These are phyloP conservation scores for Ceratoteleas bidentatus DNA, from an alignment of 1,140 invertebrate genomes.

Conservation along the genomic window DNA sequence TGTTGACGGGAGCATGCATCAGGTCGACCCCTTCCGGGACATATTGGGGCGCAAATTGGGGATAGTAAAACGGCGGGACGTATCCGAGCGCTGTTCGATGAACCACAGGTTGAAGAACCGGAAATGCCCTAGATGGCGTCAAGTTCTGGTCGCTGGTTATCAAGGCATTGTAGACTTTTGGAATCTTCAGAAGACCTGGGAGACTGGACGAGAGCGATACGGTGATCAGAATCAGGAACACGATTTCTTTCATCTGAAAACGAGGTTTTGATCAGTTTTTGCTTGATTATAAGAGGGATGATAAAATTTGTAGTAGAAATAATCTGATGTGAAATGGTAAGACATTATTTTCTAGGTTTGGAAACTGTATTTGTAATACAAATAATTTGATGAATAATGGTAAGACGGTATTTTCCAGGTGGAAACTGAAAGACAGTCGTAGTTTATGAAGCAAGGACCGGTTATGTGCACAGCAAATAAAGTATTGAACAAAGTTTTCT, in stretches of 20 bases:
- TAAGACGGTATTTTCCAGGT: too few relatives aligned
- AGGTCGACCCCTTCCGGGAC: slow-evolving; percentile 58
- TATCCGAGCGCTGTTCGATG: slow-evolving; percentile 83
- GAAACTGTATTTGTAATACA: background rate
- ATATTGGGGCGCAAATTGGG: slow-evolving; percentile 69
- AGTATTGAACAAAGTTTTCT: too few relatives aligned
- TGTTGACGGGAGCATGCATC: slow-evolving; percentile 27
- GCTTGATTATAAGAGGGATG: too few relatives aligned
- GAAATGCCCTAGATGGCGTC: slow-evolving; percentile 86
- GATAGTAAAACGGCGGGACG: slow-evolving; percentile 78
- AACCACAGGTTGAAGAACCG: slow-evolving; percentile 86
- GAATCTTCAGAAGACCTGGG: slow-evolving; percentile 81
- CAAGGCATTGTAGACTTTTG: slow-evolving; percentile 89
- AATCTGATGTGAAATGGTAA: too few relatives aligned
- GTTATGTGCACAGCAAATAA: too few relatives aligned
- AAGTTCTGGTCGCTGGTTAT: slow-evolving; percentile 88
- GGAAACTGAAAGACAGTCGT: too few relatives aligned
- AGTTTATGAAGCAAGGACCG: too few relatives aligned
- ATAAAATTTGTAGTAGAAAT: too few relatives aligned
- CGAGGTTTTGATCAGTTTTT: background rate
- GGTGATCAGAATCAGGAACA: slow-evolving; percentile 59
- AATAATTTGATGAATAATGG: background rate
- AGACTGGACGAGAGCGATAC: slow-evolving; percentile 64
- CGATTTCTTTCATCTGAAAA: slow-evolving; percentile 72
- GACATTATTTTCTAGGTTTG: too few relatives aligned